A percentile compares a stretch with the other conserved stretches of the same genome.
phyloP scores from a whole-genome alignment of 2,888 invertebrate genomes.

The Quadriops clusia region DNA sequence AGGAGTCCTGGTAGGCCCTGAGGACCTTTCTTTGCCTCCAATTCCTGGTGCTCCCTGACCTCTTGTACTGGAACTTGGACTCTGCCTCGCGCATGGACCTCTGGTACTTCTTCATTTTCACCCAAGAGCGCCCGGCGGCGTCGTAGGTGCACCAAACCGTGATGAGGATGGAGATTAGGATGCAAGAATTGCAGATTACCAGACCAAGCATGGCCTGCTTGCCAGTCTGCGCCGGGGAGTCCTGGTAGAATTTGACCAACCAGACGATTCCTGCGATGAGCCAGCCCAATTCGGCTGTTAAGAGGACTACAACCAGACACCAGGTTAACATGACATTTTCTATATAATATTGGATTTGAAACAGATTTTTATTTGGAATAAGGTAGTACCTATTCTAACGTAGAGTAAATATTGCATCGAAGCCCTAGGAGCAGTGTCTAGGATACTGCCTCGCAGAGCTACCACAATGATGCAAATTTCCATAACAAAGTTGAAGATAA shows the following conservation, averaged over 20 bases:
- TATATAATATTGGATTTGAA: background rate
- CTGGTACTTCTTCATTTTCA: constrained; percentile 81
- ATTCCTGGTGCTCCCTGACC: constrained; percentile 68
- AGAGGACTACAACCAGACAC: constrained; percentile 47
- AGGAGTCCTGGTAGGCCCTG: constrained; percentile 76
- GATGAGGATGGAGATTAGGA: constrained; percentile 57
- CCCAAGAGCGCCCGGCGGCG: constrained; percentile 79
- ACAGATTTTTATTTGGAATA: too few species aligned
- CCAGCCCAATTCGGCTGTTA: constrained; percentile 64
- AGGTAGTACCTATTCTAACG: constrained; percentile 55
- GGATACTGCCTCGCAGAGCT: constrained; percentile 67
- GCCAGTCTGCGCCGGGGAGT: constrained; percentile 53
- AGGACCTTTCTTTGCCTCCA: constrained; percentile 82
- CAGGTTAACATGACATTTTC: background rate
- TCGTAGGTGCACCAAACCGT: constrained; percentile 82
- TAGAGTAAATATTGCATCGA: constrained; percentile 73
- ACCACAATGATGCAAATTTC: constrained; percentile 63
- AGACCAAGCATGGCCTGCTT: constrained; percentile 65
- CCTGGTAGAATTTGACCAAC: constrained; percentile 54
- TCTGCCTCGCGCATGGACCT: constrained; percentile 67
- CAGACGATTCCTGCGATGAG: constrained; percentile 60
- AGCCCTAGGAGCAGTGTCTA: constrained; percentile 59
- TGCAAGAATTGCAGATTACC: constrained; percentile 66
- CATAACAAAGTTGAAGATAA: constrained; percentile 47
- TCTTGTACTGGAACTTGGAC: constrained; percentile 61